These are phyloP conservation scores for Halcyon malimbica DNA, from an alignment of 2,113 vertebrate species.

Conservation along the genomic window DNA sequence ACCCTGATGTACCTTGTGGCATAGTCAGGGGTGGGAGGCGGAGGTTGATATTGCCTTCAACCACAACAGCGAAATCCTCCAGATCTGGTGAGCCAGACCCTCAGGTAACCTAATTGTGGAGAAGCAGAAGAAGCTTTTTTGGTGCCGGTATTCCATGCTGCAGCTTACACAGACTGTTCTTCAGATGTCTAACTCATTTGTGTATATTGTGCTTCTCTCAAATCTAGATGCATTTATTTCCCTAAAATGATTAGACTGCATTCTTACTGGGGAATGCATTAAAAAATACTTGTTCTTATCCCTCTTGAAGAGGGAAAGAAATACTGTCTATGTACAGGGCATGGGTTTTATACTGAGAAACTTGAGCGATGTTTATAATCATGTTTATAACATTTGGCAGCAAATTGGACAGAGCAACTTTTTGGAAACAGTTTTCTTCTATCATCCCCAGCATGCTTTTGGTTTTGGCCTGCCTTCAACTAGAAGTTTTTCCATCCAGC, in stretches of 20 bases:
- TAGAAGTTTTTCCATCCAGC: constrained; percentile 47
- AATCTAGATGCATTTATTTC: not conserved
- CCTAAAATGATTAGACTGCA: not conserved
- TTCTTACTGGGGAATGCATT: not conserved
- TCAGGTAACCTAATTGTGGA: not conserved
- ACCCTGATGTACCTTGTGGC: not conserved
- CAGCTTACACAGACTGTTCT: not conserved
- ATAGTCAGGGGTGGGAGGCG: not conserved
- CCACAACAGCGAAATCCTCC: not conserved
- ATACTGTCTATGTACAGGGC: not conserved
- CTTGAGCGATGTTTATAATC: constrained; percentile 15
- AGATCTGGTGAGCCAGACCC: not conserved
- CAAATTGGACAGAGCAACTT: constrained; percentile 11
- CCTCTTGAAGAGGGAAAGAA: not conserved
- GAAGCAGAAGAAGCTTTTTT: not conserved
- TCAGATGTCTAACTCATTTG: not conserved
- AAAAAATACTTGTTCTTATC: not conserved
- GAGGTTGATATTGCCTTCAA: not conserved
- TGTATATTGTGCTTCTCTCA: not conserved
- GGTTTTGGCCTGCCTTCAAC: constrained; percentile 35
- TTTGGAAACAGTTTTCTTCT: constrained; percentile 41
- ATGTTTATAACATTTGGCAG: constrained; percentile 34
- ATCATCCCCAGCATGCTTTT: constrained; percentile 45
- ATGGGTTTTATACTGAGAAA: constrained; percentile 28
- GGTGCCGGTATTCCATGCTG: not conserved